Conservation (phyloP, 2,888 invertebrate genomes). For the Mimumesa dahlbomi region DNA sequence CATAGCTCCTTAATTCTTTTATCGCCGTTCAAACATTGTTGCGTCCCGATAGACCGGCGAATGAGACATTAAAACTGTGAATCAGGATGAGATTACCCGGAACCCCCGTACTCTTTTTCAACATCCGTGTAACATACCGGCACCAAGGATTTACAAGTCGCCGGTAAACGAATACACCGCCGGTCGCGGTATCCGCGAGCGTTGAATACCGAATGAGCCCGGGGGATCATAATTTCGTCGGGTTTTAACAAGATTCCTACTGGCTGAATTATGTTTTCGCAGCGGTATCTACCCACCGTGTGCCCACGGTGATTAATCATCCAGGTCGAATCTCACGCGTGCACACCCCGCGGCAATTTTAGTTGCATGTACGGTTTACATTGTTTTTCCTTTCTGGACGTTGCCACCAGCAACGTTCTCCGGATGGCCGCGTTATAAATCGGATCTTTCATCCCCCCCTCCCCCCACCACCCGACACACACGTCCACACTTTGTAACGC, state of each 20-base stretch:
- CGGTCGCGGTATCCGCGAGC: constrained; percentile 31
- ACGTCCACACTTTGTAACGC: no score
- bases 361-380: constrained; percentile 10
- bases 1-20: no score
- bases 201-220: constrained; percentile 57
- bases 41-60: no score
- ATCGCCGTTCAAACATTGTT: no score
- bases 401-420: constrained; percentile 6
- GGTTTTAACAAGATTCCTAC: constrained; percentile 63
- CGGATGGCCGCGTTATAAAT: constrained; percentile 4
- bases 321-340: constrained; percentile 51
- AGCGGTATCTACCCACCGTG: constrained; percentile 50
- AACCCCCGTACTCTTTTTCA: no score
- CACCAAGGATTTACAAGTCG: constrained; percentile 37
- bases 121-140: constrained; percentile 19
- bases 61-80: no score
- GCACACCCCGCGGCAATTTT: constrained; percentile 42
- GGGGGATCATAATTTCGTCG: constrained; percentile 62
- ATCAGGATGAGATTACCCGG: no score
- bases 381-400: constrained; percentile 30
- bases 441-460: not conserved
- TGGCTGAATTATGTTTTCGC: constrained; percentile 61
- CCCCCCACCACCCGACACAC: no score
- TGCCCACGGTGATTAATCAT: constrained; percentile 50
- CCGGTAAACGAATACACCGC: constrained; percentile 41